Evolutionary conservation across 2,888 invertebrate species (phyloP), one percentile per base, ranked within the genome.

Genomic region (Eurytoma adleriae): DNA sequence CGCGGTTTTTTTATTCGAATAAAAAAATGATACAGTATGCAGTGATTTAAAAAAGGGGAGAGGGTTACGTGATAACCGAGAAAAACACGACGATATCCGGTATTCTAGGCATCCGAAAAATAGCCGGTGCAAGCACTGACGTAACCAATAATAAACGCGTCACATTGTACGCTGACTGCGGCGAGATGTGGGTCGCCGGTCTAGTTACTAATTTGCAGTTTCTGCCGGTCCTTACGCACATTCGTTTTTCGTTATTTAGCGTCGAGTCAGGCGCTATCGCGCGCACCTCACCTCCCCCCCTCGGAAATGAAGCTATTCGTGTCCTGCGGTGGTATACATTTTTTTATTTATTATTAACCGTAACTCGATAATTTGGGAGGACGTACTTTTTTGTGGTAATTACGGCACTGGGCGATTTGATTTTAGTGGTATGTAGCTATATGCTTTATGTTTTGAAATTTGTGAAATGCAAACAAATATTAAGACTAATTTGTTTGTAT

Each of bases 141-240:
- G 7, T 30, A 3, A 4, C 59, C 3, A 50, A 20, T 50, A 24
- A 24, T 4, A 67, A 52, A 20, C 18, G 20, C 20, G 27, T 66
- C 66, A 5, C 10, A 40, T 13, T 3, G 20, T 13, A 48, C 50
- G 0, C 24, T 1, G 16, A 13, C 61, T 69, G 64, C 27, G 30
- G 16, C 14, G 5, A 40, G n/a, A 79, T 79, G 64, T 79, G 59
- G 79, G 79, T 69, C 79, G 68, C 18, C 64, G 69, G 40, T 69
- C 79, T 70, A 74, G 54, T 62, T 70, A 68, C 73, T 66, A 74
- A 79, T 79, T 59, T 54, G 78, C 67, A 24, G 30, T 57, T 71
- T 78, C 66, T 70, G 56, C 20, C 69, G 24, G 77, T 78, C 77
- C 77, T 78, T 71, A 66, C 66, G 18, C 62, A 62, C 67, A 75